Percentiles rank a stretch among this genome's conserved stretches.
Evolutionary conservation across 35 echinoderm and acorn worm genomes (phyloP).

Genomic region (Heliocidaris erythrogramma): DNA sequence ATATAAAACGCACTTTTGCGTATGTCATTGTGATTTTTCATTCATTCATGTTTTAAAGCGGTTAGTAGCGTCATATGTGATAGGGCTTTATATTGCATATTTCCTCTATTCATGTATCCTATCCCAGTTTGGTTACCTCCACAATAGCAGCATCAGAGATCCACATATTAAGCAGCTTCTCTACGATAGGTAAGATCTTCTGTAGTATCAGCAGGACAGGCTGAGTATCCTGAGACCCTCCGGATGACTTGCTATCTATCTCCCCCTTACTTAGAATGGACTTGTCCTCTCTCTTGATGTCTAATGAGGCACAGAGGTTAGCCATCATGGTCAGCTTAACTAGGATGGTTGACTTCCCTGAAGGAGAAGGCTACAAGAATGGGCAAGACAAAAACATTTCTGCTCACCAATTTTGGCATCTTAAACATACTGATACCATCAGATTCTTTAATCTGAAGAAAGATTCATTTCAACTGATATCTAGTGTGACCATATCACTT

Average conservation of each 20-base stretch:
- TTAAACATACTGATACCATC: no score
- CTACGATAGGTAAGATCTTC: slow-evolving; percentile 79
- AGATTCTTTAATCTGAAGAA: no score
- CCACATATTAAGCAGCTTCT: slow-evolving; percentile 89
- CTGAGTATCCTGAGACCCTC: slow-evolving; percentile 72
- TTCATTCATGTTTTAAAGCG: no score
- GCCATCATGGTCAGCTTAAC: slow-evolving; percentile 92
- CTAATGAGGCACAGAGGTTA: slow-evolving; percentile 81
- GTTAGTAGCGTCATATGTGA: no score
- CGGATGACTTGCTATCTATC: slow-evolving; percentile 38
- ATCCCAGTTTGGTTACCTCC: slow-evolving; percentile 50
- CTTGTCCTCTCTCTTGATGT: slow-evolving; percentile 82
- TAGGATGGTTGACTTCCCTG: slow-evolving; percentile 78
- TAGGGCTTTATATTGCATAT: no score
- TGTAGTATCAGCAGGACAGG: slow-evolving; percentile 85
- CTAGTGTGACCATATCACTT: no score
- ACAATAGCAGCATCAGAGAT: slow-evolving; percentile 79
- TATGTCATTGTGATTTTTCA: no score
- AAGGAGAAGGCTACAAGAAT: slow-evolving; percentile 69
- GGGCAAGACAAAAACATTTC: background rate
- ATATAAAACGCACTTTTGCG: no score
- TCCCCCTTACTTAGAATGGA: slow-evolving; percentile 55
- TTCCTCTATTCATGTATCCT: no score
- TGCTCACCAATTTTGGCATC: background rate
- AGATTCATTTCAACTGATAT: no score